Conservation (phyloP, 2,888 invertebrate species). For the Ctenicera cuprea region DNA sequence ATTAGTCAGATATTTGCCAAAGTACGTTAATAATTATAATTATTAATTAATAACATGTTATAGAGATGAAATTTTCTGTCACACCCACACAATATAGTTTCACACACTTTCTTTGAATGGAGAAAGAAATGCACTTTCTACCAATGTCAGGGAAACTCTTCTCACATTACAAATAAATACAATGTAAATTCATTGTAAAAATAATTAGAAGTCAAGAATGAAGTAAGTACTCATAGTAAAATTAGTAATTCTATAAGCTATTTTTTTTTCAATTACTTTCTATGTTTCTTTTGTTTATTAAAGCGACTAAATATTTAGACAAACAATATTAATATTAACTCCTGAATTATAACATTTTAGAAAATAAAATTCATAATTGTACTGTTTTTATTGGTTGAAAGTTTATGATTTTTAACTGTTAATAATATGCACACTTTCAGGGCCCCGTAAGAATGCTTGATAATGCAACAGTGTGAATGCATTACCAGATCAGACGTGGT, state of each 20-base stretch:
- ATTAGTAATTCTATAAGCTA: slow-evolving; percentile 17
- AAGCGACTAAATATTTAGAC: too few relatives aligned
- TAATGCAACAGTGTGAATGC: too few relatives aligned
- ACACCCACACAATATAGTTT: slow-evolving; percentile 27
- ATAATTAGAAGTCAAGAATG: slow-evolving; percentile 29
- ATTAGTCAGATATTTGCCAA: too few relatives aligned
- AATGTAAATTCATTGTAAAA: slow-evolving; percentile 27
- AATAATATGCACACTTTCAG: too few relatives aligned
- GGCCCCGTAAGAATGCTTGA: too few relatives aligned
- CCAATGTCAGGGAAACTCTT: slow-evolving; percentile 46
- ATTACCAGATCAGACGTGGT: too few relatives aligned
- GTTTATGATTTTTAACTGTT: too few relatives aligned
- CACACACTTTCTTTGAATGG: slow-evolving; percentile 60
- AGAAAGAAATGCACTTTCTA: slow-evolving; percentile 63
- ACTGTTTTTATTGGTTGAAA: too few relatives aligned
- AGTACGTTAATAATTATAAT: background rate
- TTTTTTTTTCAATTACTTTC: slow-evolving; percentile 16
- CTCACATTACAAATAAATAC: slow-evolving; percentile 44
- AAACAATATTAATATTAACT: too few relatives aligned
- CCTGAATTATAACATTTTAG: too few relatives aligned
- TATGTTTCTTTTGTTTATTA: slow-evolving; percentile 16
- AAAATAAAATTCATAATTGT: too few relatives aligned
- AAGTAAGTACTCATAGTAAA: slow-evolving; percentile 1
- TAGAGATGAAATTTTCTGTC: background rate
- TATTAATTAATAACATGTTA: slow-evolving; percentile 15